Percentiles rank a stretch among this genome's conserved stretches.
phyloP scores from a whole-genome alignment of 2,797 vertebrate genomes.

The Philypnodon macrostomus region DNA sequence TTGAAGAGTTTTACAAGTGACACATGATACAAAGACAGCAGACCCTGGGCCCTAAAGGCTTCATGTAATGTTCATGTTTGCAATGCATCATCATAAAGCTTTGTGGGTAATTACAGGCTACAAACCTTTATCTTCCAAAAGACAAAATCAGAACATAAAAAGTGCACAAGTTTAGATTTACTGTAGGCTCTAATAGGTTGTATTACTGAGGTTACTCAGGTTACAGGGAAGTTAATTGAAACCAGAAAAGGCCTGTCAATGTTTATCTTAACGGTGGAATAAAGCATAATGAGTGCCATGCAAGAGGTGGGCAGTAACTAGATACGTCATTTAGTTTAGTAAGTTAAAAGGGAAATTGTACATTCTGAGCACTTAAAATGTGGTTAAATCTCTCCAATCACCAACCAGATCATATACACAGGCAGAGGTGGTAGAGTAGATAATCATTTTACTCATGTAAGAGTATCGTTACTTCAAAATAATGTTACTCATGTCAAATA shows the following conservation, averaged over 20 bases:
- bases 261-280: constrained; percentile 19
- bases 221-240: constrained; percentile 24
- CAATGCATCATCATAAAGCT: constrained; percentile 16
- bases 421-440: too few relatives aligned
- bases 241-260: constrained; percentile 18
- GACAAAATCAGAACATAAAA: constrained; percentile 10
- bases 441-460: too few relatives aligned
- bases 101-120: constrained; percentile 8
- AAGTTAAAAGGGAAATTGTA: too few relatives aligned
- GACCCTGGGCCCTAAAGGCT: constrained; percentile 11
- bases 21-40: constrained; percentile 17
- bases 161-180: constrained; percentile 21
- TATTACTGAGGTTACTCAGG: constrained; percentile 6
- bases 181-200: constrained; percentile 19
- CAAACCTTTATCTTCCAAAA: constrained; percentile 7
- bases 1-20: constrained; percentile 19
- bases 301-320: background rate
- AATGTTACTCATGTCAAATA: too few relatives aligned
- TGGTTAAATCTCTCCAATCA: too few relatives aligned
- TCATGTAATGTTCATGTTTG: constrained; percentile 16
- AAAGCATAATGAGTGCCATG: constrained; percentile 17
- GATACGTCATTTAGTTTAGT: background rate
- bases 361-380: too few relatives aligned
- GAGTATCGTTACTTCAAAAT: too few relatives aligned
- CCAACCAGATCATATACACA: too few relatives aligned